Evolutionary conservation across 2,113 vertebrate genomes (phyloP).

Genomic region (Chloroceryle aenea): DNA sequence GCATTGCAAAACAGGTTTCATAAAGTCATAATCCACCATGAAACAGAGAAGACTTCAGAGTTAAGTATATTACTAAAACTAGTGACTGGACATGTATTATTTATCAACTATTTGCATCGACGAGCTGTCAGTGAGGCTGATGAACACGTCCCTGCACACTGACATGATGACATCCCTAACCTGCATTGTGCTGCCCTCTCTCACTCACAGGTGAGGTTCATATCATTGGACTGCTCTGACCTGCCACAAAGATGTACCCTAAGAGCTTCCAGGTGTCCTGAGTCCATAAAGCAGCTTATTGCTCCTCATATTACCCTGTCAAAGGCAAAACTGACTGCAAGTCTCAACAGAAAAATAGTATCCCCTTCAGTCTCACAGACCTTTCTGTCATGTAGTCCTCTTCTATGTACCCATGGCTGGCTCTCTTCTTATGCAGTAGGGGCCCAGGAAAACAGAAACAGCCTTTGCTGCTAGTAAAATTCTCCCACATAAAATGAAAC

Average conservation of each 20-base stretch:
- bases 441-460: background rate
- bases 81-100: background rate
- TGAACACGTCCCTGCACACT: fast-evolving
- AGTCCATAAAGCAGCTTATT: background rate
- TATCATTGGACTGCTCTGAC: background rate
- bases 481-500: background rate
- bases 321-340: background rate
- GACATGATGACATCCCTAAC: background rate
- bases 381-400: background rate
- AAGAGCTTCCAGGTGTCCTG: background rate
- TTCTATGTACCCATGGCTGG: background rate
- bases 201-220: background rate
- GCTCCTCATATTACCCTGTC: background rate
- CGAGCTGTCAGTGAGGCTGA: background rate
- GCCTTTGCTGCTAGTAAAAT: background rate
- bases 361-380: background rate
- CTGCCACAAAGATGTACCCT: background rate
- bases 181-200: background rate
- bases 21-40: background rate
- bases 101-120: background rate
- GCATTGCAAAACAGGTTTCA: background rate
- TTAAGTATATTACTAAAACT: background rate
- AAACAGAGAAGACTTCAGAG: background rate
- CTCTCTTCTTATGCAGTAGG: background rate
- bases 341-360: background rate